Conservation (phyloP, 2,113 vertebrate species). For the Eurypyga helias region DNA sequence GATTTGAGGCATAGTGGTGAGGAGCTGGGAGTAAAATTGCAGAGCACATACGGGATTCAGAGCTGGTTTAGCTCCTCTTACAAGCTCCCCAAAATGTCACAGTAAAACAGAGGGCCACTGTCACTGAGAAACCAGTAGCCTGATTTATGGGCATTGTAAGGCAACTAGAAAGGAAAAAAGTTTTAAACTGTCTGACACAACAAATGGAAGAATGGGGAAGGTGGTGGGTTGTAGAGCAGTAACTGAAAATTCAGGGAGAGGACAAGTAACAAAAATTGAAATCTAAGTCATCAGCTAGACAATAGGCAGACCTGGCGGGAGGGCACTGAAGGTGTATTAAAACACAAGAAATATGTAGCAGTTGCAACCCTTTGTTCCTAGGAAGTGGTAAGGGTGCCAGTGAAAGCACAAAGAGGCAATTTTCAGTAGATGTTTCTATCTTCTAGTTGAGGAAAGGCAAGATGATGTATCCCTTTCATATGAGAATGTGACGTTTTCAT, state of each 20-base stretch:
- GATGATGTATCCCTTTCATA: not conserved
- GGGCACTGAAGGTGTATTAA: not conserved
- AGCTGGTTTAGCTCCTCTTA: not conserved
- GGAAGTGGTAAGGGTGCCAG: not conserved
- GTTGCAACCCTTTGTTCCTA: not conserved
- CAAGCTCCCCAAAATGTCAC: not conserved
- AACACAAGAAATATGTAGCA: not conserved
- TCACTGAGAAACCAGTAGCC: not conserved
- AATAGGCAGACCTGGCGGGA: not conserved
- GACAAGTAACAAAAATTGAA: not conserved
- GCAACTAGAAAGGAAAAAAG: not conserved
- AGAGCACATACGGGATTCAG: not conserved
- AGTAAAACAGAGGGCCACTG: not conserved
- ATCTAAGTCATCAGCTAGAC: not conserved
- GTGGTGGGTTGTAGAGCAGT: not conserved
- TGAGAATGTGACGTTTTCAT: accelerated
- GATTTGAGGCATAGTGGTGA: not conserved
- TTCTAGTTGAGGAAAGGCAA: not conserved
- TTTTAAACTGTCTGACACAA: not conserved
- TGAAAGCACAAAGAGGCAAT: not conserved
- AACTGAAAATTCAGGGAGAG: not conserved
- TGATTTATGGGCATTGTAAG: not conserved
- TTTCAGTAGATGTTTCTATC: not conserved
- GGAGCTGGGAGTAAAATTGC: not conserved
- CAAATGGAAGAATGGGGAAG: not conserved